A percentile compares a stretch with the other conserved stretches of the same genome.
phyloP scores from a whole-genome alignment of 2,888 invertebrate species.

The Drosophila mayaguana region DNA sequence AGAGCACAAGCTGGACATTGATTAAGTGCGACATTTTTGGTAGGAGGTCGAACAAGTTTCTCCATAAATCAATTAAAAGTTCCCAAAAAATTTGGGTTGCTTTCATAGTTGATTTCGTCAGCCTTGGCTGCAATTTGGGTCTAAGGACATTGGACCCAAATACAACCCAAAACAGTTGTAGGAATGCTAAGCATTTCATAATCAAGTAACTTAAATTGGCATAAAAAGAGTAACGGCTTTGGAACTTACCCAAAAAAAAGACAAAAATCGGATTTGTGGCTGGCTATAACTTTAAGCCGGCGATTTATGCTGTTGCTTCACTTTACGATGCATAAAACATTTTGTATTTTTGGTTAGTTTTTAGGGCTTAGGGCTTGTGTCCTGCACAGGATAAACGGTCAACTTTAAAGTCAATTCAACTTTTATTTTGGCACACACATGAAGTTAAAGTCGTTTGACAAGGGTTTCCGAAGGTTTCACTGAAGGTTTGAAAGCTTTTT shows the following conservation, averaged over 20 bases:
- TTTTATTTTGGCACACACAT: conserved; percentile 23
- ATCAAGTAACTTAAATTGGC: conserved; percentile 4
- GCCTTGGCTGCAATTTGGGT: not conserved
- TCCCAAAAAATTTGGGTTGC: conserved; percentile 10
- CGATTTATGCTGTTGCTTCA: conserved; percentile 52
- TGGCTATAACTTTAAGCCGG: conserved; percentile 35
- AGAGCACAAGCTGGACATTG: conserved; percentile 17
- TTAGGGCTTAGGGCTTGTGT: conserved; percentile 13
- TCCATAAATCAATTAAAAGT: conserved; percentile 57
- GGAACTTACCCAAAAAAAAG: conserved; percentile 56
- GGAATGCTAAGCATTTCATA: conserved; percentile 3
- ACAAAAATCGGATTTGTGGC: conserved; percentile 43
- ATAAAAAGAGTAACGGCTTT: conserved; percentile 18
- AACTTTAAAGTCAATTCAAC: conserved; percentile 14
- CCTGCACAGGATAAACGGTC: conserved; percentile 13
- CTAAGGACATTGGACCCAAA: conserved; percentile 17
- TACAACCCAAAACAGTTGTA: conserved; percentile 6
- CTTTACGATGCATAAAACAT: conserved; percentile 26
- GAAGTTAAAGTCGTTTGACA: not conserved
- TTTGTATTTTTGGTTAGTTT: conserved; percentile 5
- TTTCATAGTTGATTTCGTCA: not conserved
- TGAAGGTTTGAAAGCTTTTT: conserved; percentile 4
- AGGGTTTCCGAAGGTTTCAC: not conserved
- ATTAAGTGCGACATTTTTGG: conserved; percentile 4
- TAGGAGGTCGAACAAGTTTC: not conserved